Conservation (phyloP, 2,888 invertebrate species). For the Sceliomorpha sp. region DNA sequence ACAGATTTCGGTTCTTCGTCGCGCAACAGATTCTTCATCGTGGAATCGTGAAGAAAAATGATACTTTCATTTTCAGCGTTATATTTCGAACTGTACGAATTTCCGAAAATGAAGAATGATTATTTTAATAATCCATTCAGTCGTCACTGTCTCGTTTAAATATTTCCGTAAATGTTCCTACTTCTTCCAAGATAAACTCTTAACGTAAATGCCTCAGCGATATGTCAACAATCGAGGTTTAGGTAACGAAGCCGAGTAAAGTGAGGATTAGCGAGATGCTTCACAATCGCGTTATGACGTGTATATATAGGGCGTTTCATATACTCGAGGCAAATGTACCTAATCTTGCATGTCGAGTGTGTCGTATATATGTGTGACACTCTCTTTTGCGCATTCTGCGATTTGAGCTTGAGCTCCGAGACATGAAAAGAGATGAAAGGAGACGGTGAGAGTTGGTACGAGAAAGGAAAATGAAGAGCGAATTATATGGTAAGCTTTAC, state of each 20-base stretch:
- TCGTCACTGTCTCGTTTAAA: no score
- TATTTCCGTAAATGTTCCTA: constrained; percentile 7
- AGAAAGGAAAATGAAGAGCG: constrained; percentile 52
- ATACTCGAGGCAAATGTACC: constrained; percentile 65
- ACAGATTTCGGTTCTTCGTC: no score
- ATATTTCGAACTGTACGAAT: no score
- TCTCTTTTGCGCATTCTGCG: constrained; percentile 58
- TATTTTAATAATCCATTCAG: no score
- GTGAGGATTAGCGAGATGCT: constrained; percentile 70
- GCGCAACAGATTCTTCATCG: no score
- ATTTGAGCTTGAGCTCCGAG: constrained; percentile 53
- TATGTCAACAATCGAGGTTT: constrained; percentile 56
- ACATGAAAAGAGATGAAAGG: constrained; percentile 48
- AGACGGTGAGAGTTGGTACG: constrained; percentile 26
- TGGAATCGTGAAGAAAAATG: no score
- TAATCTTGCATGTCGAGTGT: constrained; percentile 56
- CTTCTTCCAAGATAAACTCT: constrained; percentile 27
- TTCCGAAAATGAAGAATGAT: no score
- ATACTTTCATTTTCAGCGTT: no score
- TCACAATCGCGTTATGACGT: constrained; percentile 68
- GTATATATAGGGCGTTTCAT: constrained; percentile 60
- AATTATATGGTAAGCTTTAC: constrained; percentile 45
- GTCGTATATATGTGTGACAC: constrained; percentile 33
- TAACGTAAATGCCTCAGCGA: constrained; percentile 37
- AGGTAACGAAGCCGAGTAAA: constrained; percentile 63